Conservation (phyloP, 2,113 vertebrate species). For the Jaculus jaculus region DNA sequence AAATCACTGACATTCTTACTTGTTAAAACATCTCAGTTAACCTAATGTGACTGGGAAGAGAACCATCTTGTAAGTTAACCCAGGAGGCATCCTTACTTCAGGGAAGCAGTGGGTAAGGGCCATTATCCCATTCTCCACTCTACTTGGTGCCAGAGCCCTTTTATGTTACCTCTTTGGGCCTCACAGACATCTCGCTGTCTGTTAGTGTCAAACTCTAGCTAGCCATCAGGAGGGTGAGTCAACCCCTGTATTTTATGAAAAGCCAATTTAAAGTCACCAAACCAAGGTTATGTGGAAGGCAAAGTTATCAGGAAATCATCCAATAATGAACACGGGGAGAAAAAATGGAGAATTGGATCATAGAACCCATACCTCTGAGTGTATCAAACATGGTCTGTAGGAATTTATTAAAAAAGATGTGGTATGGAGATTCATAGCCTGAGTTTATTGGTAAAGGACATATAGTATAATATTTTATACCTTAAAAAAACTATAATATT, state of each 20-base stretch:
- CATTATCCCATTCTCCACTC: not conserved
- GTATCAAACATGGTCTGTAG: not conserved
- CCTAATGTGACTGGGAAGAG: not conserved
- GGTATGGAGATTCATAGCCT: not conserved
- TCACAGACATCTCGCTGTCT: not conserved
- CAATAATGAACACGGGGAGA: conserved; percentile 18
- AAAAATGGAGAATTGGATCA: not conserved
- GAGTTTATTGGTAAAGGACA: not conserved
- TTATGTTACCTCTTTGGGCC: too few relatives aligned
- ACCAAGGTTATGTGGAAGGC: not conserved
- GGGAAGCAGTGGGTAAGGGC: not conserved
- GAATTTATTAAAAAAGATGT: not conserved
- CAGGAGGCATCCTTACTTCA: not conserved
- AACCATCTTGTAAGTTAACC: not conserved
- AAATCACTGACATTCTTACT: not conserved
- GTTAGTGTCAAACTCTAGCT: not conserved
- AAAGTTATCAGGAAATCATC: not conserved
- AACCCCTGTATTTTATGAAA: not conserved
- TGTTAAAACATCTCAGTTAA: not conserved
- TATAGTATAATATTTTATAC: not conserved
- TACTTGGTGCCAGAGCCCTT: not conserved
- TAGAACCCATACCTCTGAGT: not conserved
- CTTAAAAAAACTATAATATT: not conserved
- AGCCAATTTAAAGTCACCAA: not conserved
- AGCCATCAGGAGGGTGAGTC: not conserved